Evolutionary conservation across 2,888 invertebrate species (phyloP), one percentile per base, ranked within the genome.

Genomic region (Pseudococcus viburni): DNA sequence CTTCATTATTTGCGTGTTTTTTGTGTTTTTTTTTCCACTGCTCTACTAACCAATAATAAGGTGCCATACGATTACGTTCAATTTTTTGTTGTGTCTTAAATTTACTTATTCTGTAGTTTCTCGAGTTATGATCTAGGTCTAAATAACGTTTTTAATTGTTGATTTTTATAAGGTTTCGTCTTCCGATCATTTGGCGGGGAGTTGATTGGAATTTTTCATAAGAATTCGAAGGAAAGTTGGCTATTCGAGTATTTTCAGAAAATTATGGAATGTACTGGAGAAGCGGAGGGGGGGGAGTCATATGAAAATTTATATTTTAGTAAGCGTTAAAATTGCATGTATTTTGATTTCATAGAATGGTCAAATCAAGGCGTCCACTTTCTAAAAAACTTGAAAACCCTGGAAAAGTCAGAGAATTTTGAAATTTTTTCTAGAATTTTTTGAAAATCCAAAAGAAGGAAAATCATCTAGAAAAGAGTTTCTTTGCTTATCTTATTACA

Each of bases 71-170:
- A 8, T 80, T n/a, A 12, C n/a, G 42, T 80, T 80, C 8, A n/a
- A n/a, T 26, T 68, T 64, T 33, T 33, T 83, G 80, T 83, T 83
- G 46, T 83, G 80, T 83, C 80, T 83, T 83, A 19, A 9, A 39
- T 80, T 17, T 42, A 8, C n/a, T 6, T 26, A 42, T 5, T 42
- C 33, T 80, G 1, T 73, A 3, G 9, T 42, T 42, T 42, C 42
- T 42, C 42, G 42, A 42, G 2, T 3, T 42, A 19, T 19, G n/a
- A 46, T 83, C n/a, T 83, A 83, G 39, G 39, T 39, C 39, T 22
- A 26, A 83, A 11, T 42, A 1, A 6, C n/a, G 46, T 42, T 19
- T n/a, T 8, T 46, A 6, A 46, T 83, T 83, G 80, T 83, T 83
- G 39, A 73, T 55, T 55, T 55, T 55, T 55, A n/a, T 55, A 55